Conservation (phyloP, 2,888 invertebrate genomes). For the Scaptomyza parva region DNA sequence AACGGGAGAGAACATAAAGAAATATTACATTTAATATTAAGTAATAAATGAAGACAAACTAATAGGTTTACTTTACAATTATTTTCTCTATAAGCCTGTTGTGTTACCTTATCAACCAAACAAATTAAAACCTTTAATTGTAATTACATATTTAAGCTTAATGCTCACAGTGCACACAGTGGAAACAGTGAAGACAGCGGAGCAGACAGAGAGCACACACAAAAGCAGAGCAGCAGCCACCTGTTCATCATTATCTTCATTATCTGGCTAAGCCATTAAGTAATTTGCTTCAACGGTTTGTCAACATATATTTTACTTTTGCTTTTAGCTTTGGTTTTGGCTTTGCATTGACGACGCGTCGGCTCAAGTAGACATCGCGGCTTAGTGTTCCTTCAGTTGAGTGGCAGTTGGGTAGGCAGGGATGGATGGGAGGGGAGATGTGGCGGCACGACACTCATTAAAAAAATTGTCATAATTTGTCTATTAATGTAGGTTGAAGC, state of each 20-base stretch:
- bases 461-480: constrained; percentile 72
- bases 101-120: not conserved
- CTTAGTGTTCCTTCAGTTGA: constrained; percentile 35
- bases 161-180: constrained; percentile 17
- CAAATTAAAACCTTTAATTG: not conserved
- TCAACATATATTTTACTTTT: constrained; percentile 51
- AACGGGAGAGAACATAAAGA: not conserved
- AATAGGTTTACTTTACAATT: not conserved
- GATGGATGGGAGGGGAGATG: not conserved
- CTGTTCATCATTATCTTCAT: constrained; percentile 56
- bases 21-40: too few species aligned
- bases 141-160: constrained; percentile 7
- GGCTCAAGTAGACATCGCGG: constrained; percentile 43
- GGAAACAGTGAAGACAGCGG: not conserved
- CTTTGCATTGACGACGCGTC: constrained; percentile 15
- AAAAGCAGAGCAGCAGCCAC: constrained; percentile 22
- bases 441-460: constrained; percentile 43
- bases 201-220: too few species aligned
- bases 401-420: too few species aligned
- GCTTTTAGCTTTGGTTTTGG: constrained; percentile 21
- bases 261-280: constrained; percentile 67
- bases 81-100: too few species aligned
- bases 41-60: too few species aligned
- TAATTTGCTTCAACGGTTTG: constrained; percentile 66
- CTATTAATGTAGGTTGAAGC: constrained; percentile 64